A percentile compares a stretch with the other conserved stretches of the same genome.
Conservation (phyloP, 2,888 invertebrate genomes). For the Epinotia ramella region DNA sequence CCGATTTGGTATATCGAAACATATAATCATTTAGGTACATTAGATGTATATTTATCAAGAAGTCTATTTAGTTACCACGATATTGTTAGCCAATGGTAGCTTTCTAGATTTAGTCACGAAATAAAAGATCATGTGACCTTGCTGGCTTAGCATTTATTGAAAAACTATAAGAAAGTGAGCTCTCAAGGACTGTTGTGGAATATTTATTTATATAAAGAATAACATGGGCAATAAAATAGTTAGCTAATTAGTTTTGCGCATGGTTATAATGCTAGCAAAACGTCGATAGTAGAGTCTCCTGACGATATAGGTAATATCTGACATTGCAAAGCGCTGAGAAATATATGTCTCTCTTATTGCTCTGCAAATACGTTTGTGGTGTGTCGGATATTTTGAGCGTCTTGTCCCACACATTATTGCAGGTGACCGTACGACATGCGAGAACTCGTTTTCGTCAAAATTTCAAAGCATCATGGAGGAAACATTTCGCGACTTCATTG, state of each 20-base stretch:
- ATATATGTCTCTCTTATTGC: neutral
- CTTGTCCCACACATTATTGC: neutral
- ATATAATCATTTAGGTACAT: constrained; percentile 11
- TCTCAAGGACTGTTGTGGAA: constrained; percentile 34
- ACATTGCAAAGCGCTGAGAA: neutral
- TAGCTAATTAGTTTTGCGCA: neutral
- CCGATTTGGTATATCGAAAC: neutral
- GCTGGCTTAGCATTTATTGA: constrained; percentile 58
- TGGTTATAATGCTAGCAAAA: constrained; percentile 11
- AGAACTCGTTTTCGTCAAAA: constrained; percentile 31
- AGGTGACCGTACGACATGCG: constrained; percentile 1
- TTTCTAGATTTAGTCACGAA: constrained; percentile 68
- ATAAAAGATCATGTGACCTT: constrained; percentile 49
- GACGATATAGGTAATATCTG: no score
- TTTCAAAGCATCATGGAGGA: constrained; percentile 34
- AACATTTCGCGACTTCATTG: constrained; percentile 40
- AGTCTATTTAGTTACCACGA: constrained; percentile 46
- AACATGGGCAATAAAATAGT: constrained; percentile 15
- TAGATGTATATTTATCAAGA: constrained; percentile 2
- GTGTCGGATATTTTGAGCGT: neutral
- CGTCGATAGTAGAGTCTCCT: neutral
- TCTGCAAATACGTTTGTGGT: neutral
- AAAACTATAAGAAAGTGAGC: constrained; percentile 28
- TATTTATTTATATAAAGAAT: constrained; percentile 16
- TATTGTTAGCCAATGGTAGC: constrained; percentile 61